Base-by-base conservation (phyloP, 2,888 invertebrate species). In the Seira musarum region DNA sequence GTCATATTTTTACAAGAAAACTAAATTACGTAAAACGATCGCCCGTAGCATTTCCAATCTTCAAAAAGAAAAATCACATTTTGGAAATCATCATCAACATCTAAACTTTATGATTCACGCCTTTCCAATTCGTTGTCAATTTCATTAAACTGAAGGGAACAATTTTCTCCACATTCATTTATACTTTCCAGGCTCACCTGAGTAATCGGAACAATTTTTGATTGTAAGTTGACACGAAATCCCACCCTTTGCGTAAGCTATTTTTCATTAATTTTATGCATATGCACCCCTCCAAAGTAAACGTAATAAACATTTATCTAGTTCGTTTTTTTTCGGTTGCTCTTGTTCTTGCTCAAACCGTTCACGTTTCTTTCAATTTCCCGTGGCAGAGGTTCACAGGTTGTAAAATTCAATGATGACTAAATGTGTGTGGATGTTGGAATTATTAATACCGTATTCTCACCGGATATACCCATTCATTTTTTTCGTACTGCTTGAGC, bases 391-490 rank as follows among this genome's bases (percentile, higher is more conserved):
- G 70, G 70, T 53, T 77, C 66, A 66, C 77, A 77, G 70, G 70
- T 71, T 71, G 78, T 71, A 71, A 68, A 79, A 68, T n/a, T n/a
- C n/a, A n/a, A 35, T 79, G 79, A 79, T 79, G 72, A 79, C 79
- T 72, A 79, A 79, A 72, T 68, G 79, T 64, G 68, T 79, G 40
- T 40, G 78, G 78, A 78, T 67, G 71, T 71, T 63, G 71, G 78
- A 25, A 71, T 71, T 53, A 78, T 71, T 79, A 67, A 68, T 73
- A 13, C 40, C 40, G 21, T 71, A 78, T 78, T 78, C 78, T 68
- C 72, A 79, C 79, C 79, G 79, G 79, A 79, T 79, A 73, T 40
- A 40, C 78, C 57, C 79, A 79, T 73, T 73, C 79, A 73, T 68
- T 40, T 40, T 40, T 79, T 79, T 64, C 79, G 72, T 25, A 63